Conservation (phyloP, 2,888 invertebrate genomes). For the Mechanitis messenoides region DNA sequence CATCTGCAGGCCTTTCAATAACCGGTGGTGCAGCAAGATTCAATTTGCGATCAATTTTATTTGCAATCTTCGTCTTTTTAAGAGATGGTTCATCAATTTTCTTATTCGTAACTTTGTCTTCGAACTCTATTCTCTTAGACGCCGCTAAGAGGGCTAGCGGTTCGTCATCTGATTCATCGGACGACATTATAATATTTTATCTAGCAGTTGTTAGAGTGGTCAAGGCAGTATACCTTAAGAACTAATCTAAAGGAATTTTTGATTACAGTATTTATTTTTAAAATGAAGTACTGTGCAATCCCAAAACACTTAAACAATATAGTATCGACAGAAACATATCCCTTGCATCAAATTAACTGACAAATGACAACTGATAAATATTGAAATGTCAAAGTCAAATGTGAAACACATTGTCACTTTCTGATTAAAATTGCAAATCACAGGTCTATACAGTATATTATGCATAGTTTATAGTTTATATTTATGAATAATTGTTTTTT, state of each 20-base stretch:
- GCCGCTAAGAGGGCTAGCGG: constrained; percentile 61
- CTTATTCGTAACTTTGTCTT: constrained; percentile 41
- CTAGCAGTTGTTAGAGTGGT: not conserved
- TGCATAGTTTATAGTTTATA: no score
- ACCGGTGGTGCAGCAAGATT: constrained; percentile 37
- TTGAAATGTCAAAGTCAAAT: no score
- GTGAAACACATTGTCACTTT: no score
- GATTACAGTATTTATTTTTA: no score
- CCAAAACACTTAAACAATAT: not conserved
- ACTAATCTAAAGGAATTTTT: no score
- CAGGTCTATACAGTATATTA: no score
- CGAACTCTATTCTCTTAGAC: constrained; percentile 47
- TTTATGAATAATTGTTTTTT: no score
- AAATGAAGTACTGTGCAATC: no score
- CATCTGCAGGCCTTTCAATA: constrained; percentile 61
- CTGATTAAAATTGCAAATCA: no score
- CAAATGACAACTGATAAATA: no score
- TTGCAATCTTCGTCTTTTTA: constrained; percentile 32
- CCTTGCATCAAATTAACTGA: no score
- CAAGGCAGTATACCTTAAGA: constrained; percentile 4
- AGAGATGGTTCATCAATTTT: constrained; percentile 35
- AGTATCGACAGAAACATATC: not conserved
- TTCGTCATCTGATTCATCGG: constrained; percentile 69
- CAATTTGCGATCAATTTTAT: constrained; percentile 36
- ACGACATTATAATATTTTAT: constrained; percentile 35